phyloP scores from a whole-genome alignment of 2,888 invertebrate species.

The Eupithecia subfuscata region DNA sequence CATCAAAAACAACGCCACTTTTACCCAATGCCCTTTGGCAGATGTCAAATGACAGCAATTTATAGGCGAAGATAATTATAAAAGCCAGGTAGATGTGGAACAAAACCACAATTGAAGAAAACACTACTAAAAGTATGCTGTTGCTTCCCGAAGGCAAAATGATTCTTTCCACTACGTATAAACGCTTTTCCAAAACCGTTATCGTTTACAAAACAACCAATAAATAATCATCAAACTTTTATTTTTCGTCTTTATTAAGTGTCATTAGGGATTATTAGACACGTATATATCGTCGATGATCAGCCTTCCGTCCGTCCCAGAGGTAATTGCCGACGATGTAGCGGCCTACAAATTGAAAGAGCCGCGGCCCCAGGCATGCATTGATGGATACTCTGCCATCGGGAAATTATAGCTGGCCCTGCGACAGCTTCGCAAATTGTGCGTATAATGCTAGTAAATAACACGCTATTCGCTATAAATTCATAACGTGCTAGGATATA shows the following conservation, averaged over 20 bases:
- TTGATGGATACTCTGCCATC: conserved; percentile 83
- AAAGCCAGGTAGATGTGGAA: neutral
- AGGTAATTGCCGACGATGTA: conserved; percentile 77
- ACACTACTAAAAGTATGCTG: neutral
- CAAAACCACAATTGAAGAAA: neutral
- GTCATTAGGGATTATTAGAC: conserved; percentile 83
- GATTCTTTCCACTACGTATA: neutral
- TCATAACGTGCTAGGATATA: conserved; percentile 69
- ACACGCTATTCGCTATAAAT: conserved; percentile 76
- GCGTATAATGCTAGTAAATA: conserved; percentile 83
- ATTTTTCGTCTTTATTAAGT: conserved; percentile 81
- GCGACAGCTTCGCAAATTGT: conserved; percentile 84
- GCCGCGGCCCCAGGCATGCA: conserved; percentile 78
- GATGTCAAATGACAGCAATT: no score
- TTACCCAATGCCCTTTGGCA: no score
- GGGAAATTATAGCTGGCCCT: conserved; percentile 80
- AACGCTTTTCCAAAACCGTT: conserved; percentile 9
- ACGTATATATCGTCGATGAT: conserved; percentile 80
- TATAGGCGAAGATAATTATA: neutral
- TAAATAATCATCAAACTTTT: conserved; percentile 80
- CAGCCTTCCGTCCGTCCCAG: conserved; percentile 77
- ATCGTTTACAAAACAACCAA: conserved; percentile 58
- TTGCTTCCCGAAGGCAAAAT: neutral
- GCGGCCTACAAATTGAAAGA: conserved; percentile 84
- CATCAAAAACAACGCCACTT: no score